Evolutionary conservation across 1,140 invertebrate species (phyloP).

Genomic region (Tetragnatha versicolor): DNA sequence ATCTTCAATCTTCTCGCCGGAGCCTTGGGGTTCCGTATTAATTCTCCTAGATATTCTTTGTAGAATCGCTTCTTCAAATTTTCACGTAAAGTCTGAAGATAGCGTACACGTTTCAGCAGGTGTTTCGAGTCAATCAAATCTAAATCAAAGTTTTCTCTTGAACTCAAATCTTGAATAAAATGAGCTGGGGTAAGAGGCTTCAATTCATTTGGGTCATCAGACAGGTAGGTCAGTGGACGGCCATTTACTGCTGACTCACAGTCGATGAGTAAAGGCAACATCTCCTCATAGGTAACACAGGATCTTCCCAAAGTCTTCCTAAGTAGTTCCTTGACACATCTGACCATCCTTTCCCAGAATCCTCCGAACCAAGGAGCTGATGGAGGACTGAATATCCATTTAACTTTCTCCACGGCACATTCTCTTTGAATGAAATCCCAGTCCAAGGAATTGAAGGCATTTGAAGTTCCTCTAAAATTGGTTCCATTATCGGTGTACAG

Average conservation of each 20-base stretch:
- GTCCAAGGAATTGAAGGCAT: neutral
- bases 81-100: neutral
- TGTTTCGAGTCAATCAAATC: constrained; percentile 19
- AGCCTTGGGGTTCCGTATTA: neutral
- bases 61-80: constrained; percentile 12
- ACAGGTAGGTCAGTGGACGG: neutral
- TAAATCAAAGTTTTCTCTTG: too few species aligned
- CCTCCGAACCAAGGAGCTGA: too few species aligned
- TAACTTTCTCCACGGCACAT: too few species aligned
- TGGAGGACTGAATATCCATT: too few species aligned
- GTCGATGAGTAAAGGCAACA: neutral
- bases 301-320: neutral
- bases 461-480: constrained; percentile 62
- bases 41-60: neutral
- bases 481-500: constrained; percentile 63
- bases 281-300: constrained; percentile 5
- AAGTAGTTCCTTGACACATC: constrained; percentile 3
- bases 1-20: neutral
- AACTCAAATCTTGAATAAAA: constrained; percentile 20
- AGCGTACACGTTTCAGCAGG: constrained; percentile 9
- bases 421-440: constrained; percentile 26
- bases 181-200: neutral
- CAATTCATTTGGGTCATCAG: neutral
- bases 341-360: constrained; percentile 15
- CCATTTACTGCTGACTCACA: constrained; percentile 2